Base-by-base conservation (phyloP, 2,797 vertebrate species). In the Acipenser oxyrinchus region DNA sequence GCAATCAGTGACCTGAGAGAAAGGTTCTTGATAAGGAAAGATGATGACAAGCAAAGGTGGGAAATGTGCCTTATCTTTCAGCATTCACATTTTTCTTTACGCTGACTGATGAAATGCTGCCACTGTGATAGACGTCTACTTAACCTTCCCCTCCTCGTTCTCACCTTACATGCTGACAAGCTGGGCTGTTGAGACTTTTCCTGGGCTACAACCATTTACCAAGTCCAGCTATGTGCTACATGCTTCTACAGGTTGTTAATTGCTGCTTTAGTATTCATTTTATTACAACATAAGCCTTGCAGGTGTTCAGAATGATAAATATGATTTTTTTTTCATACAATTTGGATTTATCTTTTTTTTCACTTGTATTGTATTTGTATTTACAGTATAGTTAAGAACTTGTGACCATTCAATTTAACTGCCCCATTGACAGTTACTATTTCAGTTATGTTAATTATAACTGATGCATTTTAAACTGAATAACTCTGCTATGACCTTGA, bases 131-230 rank as follows among this genome's bases (percentile, higher is more conserved):
- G 23, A 8, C 48, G 48, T 23, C 1, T 49, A 57, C 48, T 23
- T 48, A 69, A 64, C 71, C 73, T 10, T 76, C 69, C 77, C n/a
- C 51, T 37, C 37, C 37, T 37, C 37, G 3, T 63, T 63, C n/a
- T 7, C 11, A 8, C 23, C 61, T 2, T 48, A 63, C 61, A 15
- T 11, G 23, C 61, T 63, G 61, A 48, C 48, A 10, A 63, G 48
- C 61, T 11, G 9, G 48, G 10, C 9, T 63, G 61, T 49, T 8
- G 9, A 63, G 9, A 63, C 10, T 10, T 11, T 58, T 58, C 37
- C 55, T n/a, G 5, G 11, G 48, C 48, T 9, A 10, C 23, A 63
- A 8, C 23, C n/a, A 48, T 63, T 48, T 63, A 63, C 37, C 61
- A 48, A 49, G 61, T 37, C 8, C 61, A 37, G 61, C 61, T 48